phyloP scores from a whole-genome alignment of 2,888 invertebrate species.

The Tetropium fuscum region DNA sequence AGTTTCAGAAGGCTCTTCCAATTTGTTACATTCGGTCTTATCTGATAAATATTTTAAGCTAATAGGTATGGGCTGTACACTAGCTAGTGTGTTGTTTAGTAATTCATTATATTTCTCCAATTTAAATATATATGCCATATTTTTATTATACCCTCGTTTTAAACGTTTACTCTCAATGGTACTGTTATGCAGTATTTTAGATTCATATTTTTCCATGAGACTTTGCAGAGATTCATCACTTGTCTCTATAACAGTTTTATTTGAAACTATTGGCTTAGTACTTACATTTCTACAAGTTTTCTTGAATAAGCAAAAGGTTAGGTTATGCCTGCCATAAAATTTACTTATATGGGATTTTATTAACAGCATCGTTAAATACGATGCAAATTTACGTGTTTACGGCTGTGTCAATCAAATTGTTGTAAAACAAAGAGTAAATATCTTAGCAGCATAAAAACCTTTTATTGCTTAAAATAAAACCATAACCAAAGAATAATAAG shows the following conservation, averaged over 20 bases:
- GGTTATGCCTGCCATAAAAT: neutral
- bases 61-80: slow-evolving; percentile 31
- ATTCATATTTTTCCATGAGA: slow-evolving; percentile 11
- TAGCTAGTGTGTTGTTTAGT: slow-evolving; percentile 13
- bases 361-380: no score
- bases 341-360: neutral
- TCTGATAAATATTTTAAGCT: slow-evolving; percentile 25
- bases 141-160: slow-evolving; percentile 17
- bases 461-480: no score
- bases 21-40: neutral
- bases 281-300: slow-evolving; percentile 3
- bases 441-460: no score
- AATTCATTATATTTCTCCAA: slow-evolving; percentile 1
- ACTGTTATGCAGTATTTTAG: slow-evolving; percentile 29
- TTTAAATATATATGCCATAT: neutral
- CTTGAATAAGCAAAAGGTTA: slow-evolving; percentile 3
- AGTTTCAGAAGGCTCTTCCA: neutral
- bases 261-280: neutral
- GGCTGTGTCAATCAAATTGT: no score
- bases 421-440: no score
- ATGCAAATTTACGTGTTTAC: no score
- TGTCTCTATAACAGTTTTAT: neutral
- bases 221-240: neutral
- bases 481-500: no score
- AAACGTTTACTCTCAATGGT: slow-evolving; percentile 8